phyloP scores from a whole-genome alignment of 1,140 invertebrate species.

The Zophobas morio region DNA sequence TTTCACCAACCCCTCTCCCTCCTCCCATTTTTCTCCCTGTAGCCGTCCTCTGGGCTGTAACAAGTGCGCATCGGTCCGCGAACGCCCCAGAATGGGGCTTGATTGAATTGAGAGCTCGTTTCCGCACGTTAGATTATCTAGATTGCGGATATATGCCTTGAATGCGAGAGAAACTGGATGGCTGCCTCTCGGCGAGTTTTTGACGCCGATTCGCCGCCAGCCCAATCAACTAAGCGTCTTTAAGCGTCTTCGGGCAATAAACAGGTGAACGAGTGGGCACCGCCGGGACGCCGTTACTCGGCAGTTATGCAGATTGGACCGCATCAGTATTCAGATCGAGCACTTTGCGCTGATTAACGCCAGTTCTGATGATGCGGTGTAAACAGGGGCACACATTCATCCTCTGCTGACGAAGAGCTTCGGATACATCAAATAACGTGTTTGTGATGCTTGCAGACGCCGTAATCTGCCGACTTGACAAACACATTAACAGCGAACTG shows the following conservation, averaged over 20 bases:
- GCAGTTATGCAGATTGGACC: conserved; percentile 53
- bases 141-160: conserved; percentile 50
- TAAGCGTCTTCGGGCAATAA: conserved; percentile 6
- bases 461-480: conserved; percentile 48
- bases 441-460: conserved; percentile 38
- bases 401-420: conserved; percentile 36
- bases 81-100: conserved; percentile 51
- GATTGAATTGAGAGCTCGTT: conserved; percentile 57
- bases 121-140: conserved; percentile 54
- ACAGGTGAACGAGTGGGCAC: conserved; percentile 37
- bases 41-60: conserved; percentile 21
- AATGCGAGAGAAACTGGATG: conserved; percentile 29
- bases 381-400: conserved; percentile 49
- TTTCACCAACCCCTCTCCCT: too few relatives aligned
- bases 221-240: conserved; percentile 11
- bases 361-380: conserved; percentile 49
- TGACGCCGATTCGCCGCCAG: conserved; percentile 14
- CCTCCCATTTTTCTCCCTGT: too few relatives aligned
- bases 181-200: conserved; percentile 6
- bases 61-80: conserved; percentile 54
- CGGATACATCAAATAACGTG: conserved; percentile 44
- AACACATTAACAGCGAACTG: conserved; percentile 43
- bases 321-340: conserved; percentile 55
- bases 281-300: conserved; percentile 47
- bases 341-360: conserved; percentile 54